Base-by-base conservation (phyloP, 1,140 invertebrate species). In the Zaprionus tsacasi region DNA sequence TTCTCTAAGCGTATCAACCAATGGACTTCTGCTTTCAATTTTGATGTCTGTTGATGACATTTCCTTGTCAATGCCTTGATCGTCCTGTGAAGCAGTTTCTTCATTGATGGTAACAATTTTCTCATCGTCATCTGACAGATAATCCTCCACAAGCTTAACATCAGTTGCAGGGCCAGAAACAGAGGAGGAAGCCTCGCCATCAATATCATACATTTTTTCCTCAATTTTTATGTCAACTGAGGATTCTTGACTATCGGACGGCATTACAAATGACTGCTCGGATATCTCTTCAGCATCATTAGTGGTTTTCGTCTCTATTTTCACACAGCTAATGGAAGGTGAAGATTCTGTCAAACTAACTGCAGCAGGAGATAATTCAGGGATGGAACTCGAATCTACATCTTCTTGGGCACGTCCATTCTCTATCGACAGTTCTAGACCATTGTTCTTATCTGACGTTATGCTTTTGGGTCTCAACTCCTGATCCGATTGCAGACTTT, bases 121-220 rank as follows among this genome's bases (percentile, higher is more conserved):
- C 11, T 36, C 52, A n/a, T 64, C 40, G 7, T 70, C 60, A 7
- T 27, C 40, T 38, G 67, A 52, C 15, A 52, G 50, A 55, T 65
- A 65, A 33, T 65, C 63, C n/a, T 65, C 63, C 15, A 65, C 63
- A 55, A 65, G 36, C 54, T 65, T 65, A 11, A 65, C 35, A 11
- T 64, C 69, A 7, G n/a, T 43, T 6, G 45, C 45, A 12, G 45
- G 45, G 17, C 3, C 21, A 12, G 17, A 17, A 50, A 50, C 21
- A 25, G 17, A 50, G 17, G 54, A 58, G 2, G 33, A 33, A 3
- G 63, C 30, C 12, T 54, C 60, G 12, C 13, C 33, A 58, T 12
- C 30, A 38, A 43, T 17, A 40, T 72, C 25, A 30, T n/a, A 27
- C 15, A 15, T 12, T 17, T 30, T 55, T 6, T 15, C 35, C 33